Percentiles rank a stretch among this genome's conserved stretches.
Conservation (phyloP, 23 tunicate genomes). For the Aplidium turbinatum region DNA sequence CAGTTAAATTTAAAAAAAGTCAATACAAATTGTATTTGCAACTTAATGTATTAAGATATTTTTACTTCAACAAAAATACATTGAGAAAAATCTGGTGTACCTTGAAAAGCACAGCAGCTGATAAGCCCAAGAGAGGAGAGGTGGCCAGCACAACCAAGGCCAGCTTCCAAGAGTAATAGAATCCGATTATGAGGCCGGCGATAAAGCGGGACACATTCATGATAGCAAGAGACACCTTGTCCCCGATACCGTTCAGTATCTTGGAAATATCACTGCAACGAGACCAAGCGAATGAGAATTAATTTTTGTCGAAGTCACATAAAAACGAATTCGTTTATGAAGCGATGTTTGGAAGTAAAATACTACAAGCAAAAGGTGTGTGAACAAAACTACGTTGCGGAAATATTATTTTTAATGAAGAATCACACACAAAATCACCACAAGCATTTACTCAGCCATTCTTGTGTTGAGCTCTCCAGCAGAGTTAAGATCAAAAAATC, state of each 20-base stretch:
- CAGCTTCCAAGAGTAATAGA: constrained; percentile 83
- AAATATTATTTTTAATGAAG: too few relatives aligned
- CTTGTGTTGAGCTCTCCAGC: constrained; percentile 97
- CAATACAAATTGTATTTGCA: too few relatives aligned
- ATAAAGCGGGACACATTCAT: constrained; percentile 73
- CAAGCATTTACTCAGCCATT: constrained; percentile 97
- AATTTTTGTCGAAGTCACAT: too few relatives aligned
- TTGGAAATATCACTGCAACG: constrained; percentile 73
- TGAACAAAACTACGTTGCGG: too few relatives aligned
- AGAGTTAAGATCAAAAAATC: constrained; percentile 93
- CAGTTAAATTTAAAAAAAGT: too few relatives aligned
- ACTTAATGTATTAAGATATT: too few relatives aligned
- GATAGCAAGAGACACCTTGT: constrained; percentile 89
- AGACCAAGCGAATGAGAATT: too few relatives aligned
- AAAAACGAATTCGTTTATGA: too few relatives aligned
- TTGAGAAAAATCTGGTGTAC: constrained; percentile 28
- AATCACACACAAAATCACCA: too few relatives aligned
- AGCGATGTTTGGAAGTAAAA: too few relatives aligned
- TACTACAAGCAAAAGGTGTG: too few relatives aligned
- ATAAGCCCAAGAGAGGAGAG: constrained; percentile 70
- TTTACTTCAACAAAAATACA: too few relatives aligned
- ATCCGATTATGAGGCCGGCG: constrained; percentile 85
- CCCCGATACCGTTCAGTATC: constrained; percentile 91
- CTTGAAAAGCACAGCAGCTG: constrained; percentile 82
- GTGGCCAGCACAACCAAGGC: constrained; percentile 86